Evolutionary conservation across 2,113 vertebrate genomes (phyloP).

Genomic region (Tetraodon nigroviridis): DNA sequence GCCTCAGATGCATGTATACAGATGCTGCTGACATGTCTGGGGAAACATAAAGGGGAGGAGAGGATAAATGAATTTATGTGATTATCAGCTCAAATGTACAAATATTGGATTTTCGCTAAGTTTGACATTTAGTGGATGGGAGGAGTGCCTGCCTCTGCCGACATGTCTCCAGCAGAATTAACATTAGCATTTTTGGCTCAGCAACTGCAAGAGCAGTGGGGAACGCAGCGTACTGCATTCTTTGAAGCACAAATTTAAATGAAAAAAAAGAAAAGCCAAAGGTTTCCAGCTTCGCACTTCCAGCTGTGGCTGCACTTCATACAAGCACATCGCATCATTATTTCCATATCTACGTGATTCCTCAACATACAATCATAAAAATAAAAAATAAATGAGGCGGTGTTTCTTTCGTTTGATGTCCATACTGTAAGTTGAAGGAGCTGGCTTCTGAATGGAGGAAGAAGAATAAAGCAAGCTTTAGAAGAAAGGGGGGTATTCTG

Average conservation of each 20-base stretch:
- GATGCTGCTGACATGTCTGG: not conserved
- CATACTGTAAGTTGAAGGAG: not conserved
- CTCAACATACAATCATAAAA: not conserved
- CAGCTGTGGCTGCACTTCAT: not conserved
- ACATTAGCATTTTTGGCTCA: conserved; percentile 20
- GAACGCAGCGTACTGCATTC: too few species aligned
- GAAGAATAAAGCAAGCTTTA: too few species aligned
- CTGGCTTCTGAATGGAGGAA: conserved; percentile 3
- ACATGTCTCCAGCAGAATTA: not conserved
- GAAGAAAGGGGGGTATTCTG: too few species aligned
- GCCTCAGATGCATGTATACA: not conserved
- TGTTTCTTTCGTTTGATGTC: not conserved
- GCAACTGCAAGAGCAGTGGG: conserved; percentile 1
- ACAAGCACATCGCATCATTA: not conserved
- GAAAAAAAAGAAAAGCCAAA: not conserved
- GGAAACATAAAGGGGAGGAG: not conserved
- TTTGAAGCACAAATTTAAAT: too few species aligned
- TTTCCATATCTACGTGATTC: conserved; percentile 12
- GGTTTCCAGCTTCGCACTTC: not conserved
- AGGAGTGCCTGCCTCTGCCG: not conserved
- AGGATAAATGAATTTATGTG: not conserved
- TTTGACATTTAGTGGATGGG: conserved; percentile 1
- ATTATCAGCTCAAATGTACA: not conserved
- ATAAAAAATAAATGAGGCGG: not conserved
- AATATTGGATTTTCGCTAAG: not conserved